Evolutionary conservation across 2,888 invertebrate species (phyloP).

Genomic region (Papilio elwesi): DNA sequence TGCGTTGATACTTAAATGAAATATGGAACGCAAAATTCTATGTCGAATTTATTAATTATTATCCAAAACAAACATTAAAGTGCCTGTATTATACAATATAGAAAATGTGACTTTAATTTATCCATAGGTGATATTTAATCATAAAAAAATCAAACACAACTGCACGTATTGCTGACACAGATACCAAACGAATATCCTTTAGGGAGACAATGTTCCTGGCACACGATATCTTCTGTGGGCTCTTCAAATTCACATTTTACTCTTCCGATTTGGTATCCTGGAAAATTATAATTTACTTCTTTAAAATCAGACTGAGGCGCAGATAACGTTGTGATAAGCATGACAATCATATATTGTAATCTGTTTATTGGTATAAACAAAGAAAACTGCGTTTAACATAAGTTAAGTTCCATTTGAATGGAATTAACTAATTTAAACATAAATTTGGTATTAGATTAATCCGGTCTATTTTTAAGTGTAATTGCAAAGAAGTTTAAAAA

Average conservation of each 20-base stretch:
- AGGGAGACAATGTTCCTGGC: slow-evolving; percentile 69
- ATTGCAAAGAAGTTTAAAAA: too few relatives aligned
- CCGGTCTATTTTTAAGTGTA: background rate
- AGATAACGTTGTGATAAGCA: background rate
- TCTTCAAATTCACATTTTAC: slow-evolving; percentile 63
- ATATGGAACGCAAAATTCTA: too few relatives aligned
- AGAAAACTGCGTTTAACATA: background rate
- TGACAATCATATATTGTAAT: background rate
- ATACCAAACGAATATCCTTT: slow-evolving; percentile 76
- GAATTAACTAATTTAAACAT: background rate
- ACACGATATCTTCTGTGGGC: slow-evolving; percentile 62
- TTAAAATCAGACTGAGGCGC: background rate
- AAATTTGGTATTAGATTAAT: background rate
- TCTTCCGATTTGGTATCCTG: slow-evolving; percentile 51
- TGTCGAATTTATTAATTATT: too few relatives aligned
- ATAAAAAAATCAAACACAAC: slow-evolving; percentile 61
- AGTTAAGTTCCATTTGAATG: too few relatives aligned
- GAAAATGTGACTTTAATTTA: too few relatives aligned
- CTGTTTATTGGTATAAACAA: background rate
- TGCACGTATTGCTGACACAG: slow-evolving; percentile 69
- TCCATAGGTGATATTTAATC: too few relatives aligned
- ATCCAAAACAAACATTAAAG: background rate
- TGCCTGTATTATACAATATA: background rate
- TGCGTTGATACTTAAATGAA: too few relatives aligned
- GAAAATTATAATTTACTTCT: slow-evolving; percentile 41